Conservation (phyloP, 2,888 invertebrate species). For the Dicyrtoma fusca region DNA sequence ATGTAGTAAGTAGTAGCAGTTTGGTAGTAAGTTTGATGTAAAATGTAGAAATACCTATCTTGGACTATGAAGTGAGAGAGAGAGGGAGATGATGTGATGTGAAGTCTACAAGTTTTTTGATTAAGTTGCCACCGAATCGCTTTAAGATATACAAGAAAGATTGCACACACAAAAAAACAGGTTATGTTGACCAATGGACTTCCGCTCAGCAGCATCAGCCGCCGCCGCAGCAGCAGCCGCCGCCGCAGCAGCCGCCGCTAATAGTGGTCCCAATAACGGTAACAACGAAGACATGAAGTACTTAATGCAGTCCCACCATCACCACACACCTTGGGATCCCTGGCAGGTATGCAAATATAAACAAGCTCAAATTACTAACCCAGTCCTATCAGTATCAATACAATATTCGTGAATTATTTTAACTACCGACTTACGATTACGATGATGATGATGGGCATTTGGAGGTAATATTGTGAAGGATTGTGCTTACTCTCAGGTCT, state of each 20-base stretch:
- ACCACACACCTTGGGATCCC: constrained; percentile 56
- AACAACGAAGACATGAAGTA: constrained; percentile 57
- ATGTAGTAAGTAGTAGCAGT: no score
- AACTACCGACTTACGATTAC: background rate
- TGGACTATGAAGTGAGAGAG: background rate
- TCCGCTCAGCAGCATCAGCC: constrained; percentile 37
- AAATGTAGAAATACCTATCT: no score
- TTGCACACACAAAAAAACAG: constrained; percentile 14
- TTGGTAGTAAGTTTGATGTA: no score
- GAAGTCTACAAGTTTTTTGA: background rate
- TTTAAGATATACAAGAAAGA: constrained; percentile 14
- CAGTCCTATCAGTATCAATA: background rate
- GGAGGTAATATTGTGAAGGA: background rate
- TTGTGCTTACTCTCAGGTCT: constrained; percentile 61
- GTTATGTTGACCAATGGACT: constrained; percentile 40
- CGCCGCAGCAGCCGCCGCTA: constrained; percentile 32
- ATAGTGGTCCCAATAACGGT: constrained; percentile 43
- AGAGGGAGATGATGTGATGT: background rate
- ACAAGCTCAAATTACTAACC: background rate
- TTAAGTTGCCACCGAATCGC: constrained; percentile 12
- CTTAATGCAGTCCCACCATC: constrained; percentile 56
- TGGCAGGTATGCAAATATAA: constrained; percentile 41
- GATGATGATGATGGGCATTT: no score
- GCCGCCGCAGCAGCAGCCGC: constrained; percentile 33
- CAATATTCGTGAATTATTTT: background rate